A percentile compares a stretch with the other conserved stretches of the same genome.
phyloP scores from a whole-genome alignment of 2,797 vertebrate species.

The Diplodus puntazzo region DNA sequence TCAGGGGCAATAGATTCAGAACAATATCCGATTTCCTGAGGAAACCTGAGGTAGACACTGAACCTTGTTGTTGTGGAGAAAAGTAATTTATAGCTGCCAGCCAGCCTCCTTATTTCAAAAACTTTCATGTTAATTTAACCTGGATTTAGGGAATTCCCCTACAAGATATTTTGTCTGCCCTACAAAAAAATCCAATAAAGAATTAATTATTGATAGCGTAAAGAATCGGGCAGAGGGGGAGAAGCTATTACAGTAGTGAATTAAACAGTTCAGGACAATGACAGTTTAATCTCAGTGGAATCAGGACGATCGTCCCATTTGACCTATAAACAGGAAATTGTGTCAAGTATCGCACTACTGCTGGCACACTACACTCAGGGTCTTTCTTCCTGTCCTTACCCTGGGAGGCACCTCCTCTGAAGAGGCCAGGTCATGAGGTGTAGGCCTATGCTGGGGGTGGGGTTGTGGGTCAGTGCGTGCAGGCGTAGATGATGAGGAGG shows the following conservation, averaged over 20 bases:
- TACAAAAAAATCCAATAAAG: constrained; percentile 7
- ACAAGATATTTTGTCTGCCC: background rate
- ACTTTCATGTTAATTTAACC: background rate
- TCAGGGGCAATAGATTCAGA: background rate
- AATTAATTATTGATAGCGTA: constrained; percentile 13
- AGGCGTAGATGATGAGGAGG: constrained; percentile 74
- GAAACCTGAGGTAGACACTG: background rate
- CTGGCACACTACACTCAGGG: constrained; percentile 4
- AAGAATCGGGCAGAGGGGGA: constrained; percentile 18
- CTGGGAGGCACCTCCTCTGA: constrained; percentile 81
- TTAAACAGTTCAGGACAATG: constrained; percentile 2
- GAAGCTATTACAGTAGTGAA: constrained; percentile 20
- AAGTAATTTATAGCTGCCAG: background rate
- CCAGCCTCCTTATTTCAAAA: background rate
- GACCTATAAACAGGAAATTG: background rate
- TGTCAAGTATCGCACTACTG: background rate
- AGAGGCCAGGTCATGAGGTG: constrained; percentile 85
- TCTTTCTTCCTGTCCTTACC: constrained; percentile 72
- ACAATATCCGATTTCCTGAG: background rate
- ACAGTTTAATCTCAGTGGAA: background rate
- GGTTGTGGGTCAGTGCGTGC: constrained; percentile 92
- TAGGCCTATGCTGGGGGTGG: constrained; percentile 89
- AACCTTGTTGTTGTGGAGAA: background rate
- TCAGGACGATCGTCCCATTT: background rate
- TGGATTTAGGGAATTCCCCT: constrained; percentile 15